Evolutionary conservation across 2,888 invertebrate genomes (phyloP).

Genomic region (Lycophotia porphyrea): DNA sequence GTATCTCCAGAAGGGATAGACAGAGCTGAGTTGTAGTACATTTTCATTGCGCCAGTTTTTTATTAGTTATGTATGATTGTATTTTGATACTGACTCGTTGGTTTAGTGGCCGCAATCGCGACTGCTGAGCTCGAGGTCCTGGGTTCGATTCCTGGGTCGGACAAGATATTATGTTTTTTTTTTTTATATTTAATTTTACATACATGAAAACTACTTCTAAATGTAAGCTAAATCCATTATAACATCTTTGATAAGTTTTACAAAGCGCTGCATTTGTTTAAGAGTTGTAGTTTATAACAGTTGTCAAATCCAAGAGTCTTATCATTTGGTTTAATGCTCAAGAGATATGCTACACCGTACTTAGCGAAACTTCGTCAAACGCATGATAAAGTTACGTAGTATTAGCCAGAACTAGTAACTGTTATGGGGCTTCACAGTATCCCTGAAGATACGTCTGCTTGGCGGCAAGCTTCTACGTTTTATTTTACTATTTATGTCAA

Average conservation of each 20-base stretch:
- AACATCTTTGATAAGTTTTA: too few relatives aligned
- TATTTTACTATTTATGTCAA: neutral
- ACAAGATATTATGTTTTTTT: too few relatives aligned
- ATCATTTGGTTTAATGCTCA: neutral
- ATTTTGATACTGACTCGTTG: neutral
- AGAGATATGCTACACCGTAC: neutral
- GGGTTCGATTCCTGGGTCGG: too few relatives aligned
- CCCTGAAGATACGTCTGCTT: neutral
- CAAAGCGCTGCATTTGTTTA: too few relatives aligned
- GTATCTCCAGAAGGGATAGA: neutral
- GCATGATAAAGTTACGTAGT: slow-evolving; percentile 1
- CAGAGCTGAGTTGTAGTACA: neutral
- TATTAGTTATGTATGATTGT: neutral
- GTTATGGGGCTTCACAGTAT: neutral
- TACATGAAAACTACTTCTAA: too few relatives aligned
- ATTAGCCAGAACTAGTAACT: slow-evolving; percentile 1
- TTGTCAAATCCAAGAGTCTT: neutral
- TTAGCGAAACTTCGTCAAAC: neutral
- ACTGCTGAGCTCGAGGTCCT: too few relatives aligned
- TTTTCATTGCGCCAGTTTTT: neutral
- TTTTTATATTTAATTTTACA: too few relatives aligned
- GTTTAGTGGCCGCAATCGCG: too few relatives aligned
- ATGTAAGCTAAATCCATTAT: too few relatives aligned
- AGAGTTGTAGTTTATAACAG: too few relatives aligned
- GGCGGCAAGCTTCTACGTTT: neutral